Conservation (phyloP, 2,113 vertebrate genomes). For the Eonycteris spelaea region DNA sequence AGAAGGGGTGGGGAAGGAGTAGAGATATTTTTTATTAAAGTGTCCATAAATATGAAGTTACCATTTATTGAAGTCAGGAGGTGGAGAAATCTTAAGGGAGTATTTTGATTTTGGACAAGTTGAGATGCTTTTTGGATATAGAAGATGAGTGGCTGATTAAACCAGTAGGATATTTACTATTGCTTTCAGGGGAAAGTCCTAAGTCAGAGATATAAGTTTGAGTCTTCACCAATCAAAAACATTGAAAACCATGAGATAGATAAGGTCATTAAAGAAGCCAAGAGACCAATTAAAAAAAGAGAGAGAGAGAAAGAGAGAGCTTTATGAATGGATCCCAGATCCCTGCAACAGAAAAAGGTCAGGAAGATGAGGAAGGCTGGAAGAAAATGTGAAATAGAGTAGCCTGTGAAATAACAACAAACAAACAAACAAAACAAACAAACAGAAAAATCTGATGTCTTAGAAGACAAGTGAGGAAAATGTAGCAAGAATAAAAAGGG, state of each 20-base stretch:
- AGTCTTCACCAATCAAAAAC: background rate
- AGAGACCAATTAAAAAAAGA: background rate
- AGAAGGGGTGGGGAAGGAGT: too few relatives aligned
- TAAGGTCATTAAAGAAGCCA: background rate
- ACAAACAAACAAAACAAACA: background rate
- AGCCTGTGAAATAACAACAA: background rate
- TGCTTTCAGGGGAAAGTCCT: background rate
- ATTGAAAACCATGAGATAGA: background rate
- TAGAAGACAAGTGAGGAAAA: background rate
- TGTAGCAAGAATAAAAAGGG: background rate
- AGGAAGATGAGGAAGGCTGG: background rate
- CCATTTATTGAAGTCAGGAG: background rate
- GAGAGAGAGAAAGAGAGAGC: background rate
- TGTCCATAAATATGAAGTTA: background rate
- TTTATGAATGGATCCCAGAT: background rate
- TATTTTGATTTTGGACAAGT: background rate
- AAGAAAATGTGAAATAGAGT: background rate
- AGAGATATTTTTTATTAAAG: background rate
- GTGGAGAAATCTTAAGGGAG: background rate
- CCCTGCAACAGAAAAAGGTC: background rate
- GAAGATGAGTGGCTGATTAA: background rate
- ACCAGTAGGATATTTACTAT: background rate
- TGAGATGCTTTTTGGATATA: background rate
- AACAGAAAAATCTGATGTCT: too few relatives aligned
- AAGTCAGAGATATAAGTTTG: background rate